These are phyloP conservation scores for Pseudochirops cupreus DNA, from an alignment of 2,797 vertebrate genomes.

Conservation along the genomic window DNA sequence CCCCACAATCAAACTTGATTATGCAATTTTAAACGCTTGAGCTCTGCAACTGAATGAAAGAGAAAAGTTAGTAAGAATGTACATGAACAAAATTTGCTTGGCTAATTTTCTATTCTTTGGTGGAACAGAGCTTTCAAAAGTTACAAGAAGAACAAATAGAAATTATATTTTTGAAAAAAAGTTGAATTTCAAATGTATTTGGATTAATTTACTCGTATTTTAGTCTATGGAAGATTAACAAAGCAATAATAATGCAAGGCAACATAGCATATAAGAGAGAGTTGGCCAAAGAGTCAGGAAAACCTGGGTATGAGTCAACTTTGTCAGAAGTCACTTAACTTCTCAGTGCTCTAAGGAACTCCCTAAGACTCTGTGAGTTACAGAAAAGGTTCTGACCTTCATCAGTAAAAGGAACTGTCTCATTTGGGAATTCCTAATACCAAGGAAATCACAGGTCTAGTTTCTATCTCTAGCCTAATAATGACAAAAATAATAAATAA, in stretches of 20 bases:
- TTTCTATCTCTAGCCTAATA: not conserved
- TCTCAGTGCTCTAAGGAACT: not conserved
- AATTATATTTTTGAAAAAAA: constrained; percentile 52
- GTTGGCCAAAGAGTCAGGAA: not conserved
- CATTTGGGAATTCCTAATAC: not conserved
- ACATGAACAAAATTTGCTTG: constrained; percentile 7
- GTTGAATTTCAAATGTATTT: constrained; percentile 10
- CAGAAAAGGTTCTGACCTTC: not conserved
- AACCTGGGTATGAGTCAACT: not conserved
- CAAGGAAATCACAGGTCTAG: not conserved
- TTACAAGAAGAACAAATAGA: constrained; percentile 4
- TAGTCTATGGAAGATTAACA: constrained; percentile 20
- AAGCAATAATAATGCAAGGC: not conserved
- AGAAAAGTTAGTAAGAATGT: constrained; percentile 19
- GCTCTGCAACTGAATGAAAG: constrained; percentile 22
- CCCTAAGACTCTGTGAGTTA: not conserved
- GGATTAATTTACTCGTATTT: constrained; percentile 14
- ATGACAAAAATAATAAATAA: not conserved
- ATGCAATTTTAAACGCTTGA: constrained; percentile 18
- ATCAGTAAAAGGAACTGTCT: not conserved
- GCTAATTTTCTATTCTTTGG: constrained; percentile 11
- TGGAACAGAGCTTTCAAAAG: constrained; percentile 36
- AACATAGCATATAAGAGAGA: not conserved
- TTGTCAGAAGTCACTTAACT: not conserved
- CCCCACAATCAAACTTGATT: constrained; percentile 23